Percentiles rank a stretch among this genome's conserved stretches.
phyloP scores from a whole-genome alignment of 2,888 invertebrate genomes.

The Amiota mariae region DNA sequence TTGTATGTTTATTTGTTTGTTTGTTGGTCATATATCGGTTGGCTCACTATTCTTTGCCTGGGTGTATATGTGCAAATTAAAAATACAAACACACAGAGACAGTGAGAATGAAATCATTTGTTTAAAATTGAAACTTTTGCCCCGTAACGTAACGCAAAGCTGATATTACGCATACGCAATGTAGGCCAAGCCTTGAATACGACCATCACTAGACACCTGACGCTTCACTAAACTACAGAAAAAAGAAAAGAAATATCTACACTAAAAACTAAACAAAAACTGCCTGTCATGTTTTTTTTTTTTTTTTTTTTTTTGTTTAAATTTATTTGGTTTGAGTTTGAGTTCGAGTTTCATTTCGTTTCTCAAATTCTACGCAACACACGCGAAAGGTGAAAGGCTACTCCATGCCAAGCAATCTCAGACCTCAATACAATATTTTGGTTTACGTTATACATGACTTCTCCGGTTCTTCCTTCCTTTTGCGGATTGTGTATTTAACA shows the following conservation, averaged over 20 bases:
- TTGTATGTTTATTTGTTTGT: no score
- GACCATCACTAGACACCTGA: background rate
- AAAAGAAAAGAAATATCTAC: no score
- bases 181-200: conserved; percentile 1
- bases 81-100: no score
- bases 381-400: conserved; percentile 6
- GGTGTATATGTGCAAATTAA: no score
- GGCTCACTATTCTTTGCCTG: no score
- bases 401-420: conserved; percentile 7
- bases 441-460: background rate
- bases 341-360: background rate
- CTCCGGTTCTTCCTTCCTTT: background rate
- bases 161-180: conserved; percentile 26
- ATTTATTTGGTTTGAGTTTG: no score
- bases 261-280: background rate
- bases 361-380: conserved; percentile 5
- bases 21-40: no score
- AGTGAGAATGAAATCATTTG: background rate
- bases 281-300: conserved; percentile 1
- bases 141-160: background rate
- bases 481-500: conserved; percentile 8
- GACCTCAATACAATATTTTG: background rate
- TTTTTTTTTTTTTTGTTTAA: no score
- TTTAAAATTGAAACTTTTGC: background rate
- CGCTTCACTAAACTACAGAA: background rate